Percentiles rank a stretch among this genome's conserved stretches.
These are phyloP conservation scores for Anoplius nigerrimus DNA, from an alignment of 2,888 invertebrate genomes.

Conservation along the genomic window DNA sequence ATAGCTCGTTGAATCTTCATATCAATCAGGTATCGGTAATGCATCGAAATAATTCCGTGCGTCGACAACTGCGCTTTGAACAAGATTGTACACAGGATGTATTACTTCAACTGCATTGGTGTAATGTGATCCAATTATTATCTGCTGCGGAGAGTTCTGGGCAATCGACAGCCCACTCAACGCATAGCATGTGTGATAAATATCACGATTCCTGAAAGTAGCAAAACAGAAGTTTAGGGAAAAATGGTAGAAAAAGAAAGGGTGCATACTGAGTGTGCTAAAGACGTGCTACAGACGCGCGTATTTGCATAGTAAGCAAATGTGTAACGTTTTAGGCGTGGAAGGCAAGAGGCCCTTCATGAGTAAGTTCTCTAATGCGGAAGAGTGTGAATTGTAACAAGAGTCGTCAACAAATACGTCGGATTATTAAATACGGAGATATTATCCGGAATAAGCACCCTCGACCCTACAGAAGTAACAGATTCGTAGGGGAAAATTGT, in stretches of 20 bases:
- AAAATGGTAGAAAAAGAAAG: neutral
- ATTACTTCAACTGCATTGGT: constrained; percentile 65
- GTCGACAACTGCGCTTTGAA: constrained; percentile 59
- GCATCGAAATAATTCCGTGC: constrained; percentile 65
- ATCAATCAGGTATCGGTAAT: constrained; percentile 62
- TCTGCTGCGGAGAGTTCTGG: constrained; percentile 80
- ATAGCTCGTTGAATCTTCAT: neutral
- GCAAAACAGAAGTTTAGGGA: too few species aligned
- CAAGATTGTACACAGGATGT: constrained; percentile 70
- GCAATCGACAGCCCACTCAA: constrained; percentile 96
- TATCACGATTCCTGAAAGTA: constrained; percentile 86
- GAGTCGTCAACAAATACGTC: too few species aligned
- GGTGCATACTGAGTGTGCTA: neutral
- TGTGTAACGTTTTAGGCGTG: too few species aligned
- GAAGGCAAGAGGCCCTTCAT: too few species aligned
- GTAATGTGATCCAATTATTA: constrained; percentile 71
- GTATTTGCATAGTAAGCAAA: too few species aligned
- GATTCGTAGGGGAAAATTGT: too few species aligned
- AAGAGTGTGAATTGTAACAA: too few species aligned
- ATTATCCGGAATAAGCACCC: too few species aligned
- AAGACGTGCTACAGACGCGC: too few species aligned
- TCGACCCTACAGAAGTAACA: too few species aligned
- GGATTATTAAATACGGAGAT: too few species aligned
- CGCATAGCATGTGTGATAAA: constrained; percentile 98
- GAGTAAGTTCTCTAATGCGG: too few species aligned